Conservation (phyloP, 1,140 invertebrate genomes). For the Megathymus violae region DNA sequence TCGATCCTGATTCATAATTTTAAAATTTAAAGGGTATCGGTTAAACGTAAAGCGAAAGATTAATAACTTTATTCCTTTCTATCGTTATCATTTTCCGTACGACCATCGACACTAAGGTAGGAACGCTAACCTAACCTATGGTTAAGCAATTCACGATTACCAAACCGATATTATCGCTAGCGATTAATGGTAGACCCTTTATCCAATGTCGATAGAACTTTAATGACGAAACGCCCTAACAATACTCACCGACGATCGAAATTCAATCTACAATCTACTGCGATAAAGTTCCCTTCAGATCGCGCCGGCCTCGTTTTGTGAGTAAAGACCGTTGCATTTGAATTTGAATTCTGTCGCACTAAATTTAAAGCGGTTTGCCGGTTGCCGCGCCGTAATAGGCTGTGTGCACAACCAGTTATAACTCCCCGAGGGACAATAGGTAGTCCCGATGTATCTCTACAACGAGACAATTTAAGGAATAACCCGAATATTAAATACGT, state of each 20-base stretch:
- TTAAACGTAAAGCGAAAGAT: neutral
- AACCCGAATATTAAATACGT: slow-evolving; percentile 54
- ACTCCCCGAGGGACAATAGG: slow-evolving; percentile 56
- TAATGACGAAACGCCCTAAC: slow-evolving; percentile 31
- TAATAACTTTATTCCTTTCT: slow-evolving; percentile 27
- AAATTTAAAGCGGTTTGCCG: slow-evolving; percentile 24
- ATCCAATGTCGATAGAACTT: slow-evolving; percentile 51
- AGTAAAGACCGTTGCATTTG: neutral
- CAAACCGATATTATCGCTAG: slow-evolving; percentile 45
- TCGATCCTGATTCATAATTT: neutral
- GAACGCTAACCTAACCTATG: slow-evolving; percentile 34
- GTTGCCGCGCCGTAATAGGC: slow-evolving; percentile 40
- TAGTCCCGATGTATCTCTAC: slow-evolving; percentile 55
- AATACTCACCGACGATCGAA: neutral
- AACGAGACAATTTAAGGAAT: slow-evolving; percentile 59
- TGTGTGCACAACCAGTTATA: slow-evolving; percentile 50
- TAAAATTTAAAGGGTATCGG: neutral
- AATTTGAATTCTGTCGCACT: slow-evolving; percentile 11
- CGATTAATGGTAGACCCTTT: slow-evolving; percentile 60
- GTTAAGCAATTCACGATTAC: slow-evolving; percentile 60
- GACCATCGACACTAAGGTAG: slow-evolving; percentile 22
- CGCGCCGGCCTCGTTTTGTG: neutral
- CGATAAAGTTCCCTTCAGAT: neutral
- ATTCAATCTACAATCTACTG: neutral
- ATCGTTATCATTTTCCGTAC: slow-evolving; percentile 30